Conservation (phyloP, 2,797 vertebrate species). For the Bufotes viridis region DNA sequence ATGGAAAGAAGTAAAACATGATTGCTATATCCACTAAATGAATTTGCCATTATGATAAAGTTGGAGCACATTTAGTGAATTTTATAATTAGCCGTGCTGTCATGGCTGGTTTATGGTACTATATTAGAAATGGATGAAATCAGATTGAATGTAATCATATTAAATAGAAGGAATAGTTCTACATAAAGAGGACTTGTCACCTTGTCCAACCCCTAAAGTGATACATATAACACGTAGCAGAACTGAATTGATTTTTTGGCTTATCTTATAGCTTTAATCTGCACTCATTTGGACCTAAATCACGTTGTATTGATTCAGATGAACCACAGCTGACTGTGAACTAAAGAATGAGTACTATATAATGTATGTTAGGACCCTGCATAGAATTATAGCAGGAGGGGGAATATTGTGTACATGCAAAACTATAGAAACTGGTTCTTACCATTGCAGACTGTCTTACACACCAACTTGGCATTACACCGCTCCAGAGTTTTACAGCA, state of each 20-base stretch:
- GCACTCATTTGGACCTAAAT: background rate
- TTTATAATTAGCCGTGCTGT: constrained; percentile 35
- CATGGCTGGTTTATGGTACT: constrained; percentile 18
- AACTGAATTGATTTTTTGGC: background rate
- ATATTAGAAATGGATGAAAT: constrained; percentile 31
- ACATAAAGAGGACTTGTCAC: background rate
- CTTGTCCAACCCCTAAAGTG: background rate
- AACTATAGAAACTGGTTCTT: constrained; percentile 28
- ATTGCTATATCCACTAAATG: constrained; percentile 45
- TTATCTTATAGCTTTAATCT: background rate
- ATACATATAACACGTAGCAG: background rate
- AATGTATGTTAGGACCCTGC: background rate
- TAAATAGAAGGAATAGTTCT: constrained; percentile 6
- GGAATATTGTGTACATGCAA: no score
- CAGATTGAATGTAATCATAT: background rate
- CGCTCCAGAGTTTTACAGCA: constrained; percentile 60
- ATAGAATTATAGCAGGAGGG: background rate
- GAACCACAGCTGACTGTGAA: background rate
- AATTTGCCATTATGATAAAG: constrained; percentile 40
- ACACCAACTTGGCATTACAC: constrained; percentile 53
- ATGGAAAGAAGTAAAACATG: constrained; percentile 39
- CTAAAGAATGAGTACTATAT: background rate
- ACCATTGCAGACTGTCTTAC: constrained; percentile 59
- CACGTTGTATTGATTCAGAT: background rate
- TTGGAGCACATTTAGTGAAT: constrained; percentile 40